Percentiles rank a stretch among this genome's conserved stretches.
Conservation (phyloP, 2,113 vertebrate genomes). For the Galemys pyrenaicus region DNA sequence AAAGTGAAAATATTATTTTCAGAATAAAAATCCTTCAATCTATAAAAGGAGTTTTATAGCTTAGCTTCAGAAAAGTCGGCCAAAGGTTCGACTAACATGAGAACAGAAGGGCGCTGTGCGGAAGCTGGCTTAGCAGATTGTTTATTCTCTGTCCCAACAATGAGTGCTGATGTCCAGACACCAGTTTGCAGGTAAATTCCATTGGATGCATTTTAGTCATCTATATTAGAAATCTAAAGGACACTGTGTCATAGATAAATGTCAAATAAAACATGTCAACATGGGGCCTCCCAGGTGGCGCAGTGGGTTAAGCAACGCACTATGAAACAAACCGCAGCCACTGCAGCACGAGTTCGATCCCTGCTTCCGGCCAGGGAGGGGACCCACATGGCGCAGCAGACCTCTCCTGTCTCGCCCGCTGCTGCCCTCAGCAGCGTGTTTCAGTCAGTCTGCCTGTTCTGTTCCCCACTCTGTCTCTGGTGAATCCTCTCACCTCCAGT, state of each 20-base stretch:
- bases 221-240: conserved; percentile 2
- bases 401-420: too few species aligned
- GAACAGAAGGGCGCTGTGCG: not conserved
- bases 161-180: not conserved
- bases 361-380: too few species aligned
- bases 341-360: too few species aligned
- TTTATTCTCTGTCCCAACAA: not conserved
- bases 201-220: not conserved
- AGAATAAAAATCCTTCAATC: conserved; percentile 44
- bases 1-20: conserved; percentile 59
- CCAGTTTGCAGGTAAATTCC: not conserved
- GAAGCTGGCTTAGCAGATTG: not conserved
- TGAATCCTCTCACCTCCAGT: too few species aligned
- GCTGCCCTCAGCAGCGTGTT: too few species aligned
- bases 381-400: too few species aligned
- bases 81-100: not conserved
- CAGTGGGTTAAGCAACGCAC: too few species aligned
- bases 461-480: too few species aligned
- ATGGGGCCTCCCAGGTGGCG: too few species aligned
- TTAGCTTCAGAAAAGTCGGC: conserved; percentile 9
- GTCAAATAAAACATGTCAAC: not conserved
- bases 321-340: too few species aligned
- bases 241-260: not conserved
- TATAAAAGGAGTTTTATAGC: conserved; percentile 30
- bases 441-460: too few species aligned